Percentiles rank a stretch among this genome's conserved stretches.
Evolutionary conservation across 2,888 invertebrate genomes (phyloP).

Genomic region (Ectemnius continuus): DNA sequence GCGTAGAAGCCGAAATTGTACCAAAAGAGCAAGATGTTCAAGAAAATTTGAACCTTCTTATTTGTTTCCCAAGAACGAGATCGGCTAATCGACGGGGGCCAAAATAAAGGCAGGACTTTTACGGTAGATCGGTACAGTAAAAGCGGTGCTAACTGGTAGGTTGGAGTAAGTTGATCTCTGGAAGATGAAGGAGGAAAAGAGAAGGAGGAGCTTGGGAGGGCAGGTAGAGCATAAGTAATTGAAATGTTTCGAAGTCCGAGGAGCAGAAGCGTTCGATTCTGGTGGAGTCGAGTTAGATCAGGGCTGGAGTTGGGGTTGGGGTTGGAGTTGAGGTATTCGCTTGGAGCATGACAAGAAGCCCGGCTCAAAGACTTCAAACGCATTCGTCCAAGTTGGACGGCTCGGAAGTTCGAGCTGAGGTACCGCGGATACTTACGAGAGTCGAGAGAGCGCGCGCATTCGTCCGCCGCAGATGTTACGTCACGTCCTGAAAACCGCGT

Average conservation of each 20-base stretch:
- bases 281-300: conserved; percentile 15
- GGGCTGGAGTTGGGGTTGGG: conserved; percentile 9
- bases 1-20: too few relatives aligned
- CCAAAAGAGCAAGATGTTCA: too few relatives aligned
- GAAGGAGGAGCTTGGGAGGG: conserved; percentile 9
- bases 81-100: too few relatives aligned
- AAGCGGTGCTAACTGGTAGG: not conserved
- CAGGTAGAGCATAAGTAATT: conserved; percentile 55
- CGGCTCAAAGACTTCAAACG: conserved; percentile 49
- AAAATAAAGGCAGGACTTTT: not conserved
- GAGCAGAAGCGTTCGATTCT: conserved; percentile 43
- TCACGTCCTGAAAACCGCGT: conserved; percentile 49
- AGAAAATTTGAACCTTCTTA: too few relatives aligned
- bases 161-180: not conserved
- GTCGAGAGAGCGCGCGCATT: conserved; percentile 9
- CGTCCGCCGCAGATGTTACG: conserved; percentile 50
- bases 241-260: conserved; percentile 52
- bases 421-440: conserved; percentile 22
- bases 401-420: conserved; percentile 35
- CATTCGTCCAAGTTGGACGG: conserved; percentile 37
- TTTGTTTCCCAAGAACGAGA: too few relatives aligned
- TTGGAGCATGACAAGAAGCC: conserved; percentile 43
- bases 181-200: conserved; percentile 30
- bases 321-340: conserved; percentile 30
- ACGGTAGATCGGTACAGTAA: not conserved